Evolutionary conservation across 2,113 vertebrate genomes (phyloP), one percentile per base, ranked within the genome.

Genomic region (Melanocharis versteri): DNA sequence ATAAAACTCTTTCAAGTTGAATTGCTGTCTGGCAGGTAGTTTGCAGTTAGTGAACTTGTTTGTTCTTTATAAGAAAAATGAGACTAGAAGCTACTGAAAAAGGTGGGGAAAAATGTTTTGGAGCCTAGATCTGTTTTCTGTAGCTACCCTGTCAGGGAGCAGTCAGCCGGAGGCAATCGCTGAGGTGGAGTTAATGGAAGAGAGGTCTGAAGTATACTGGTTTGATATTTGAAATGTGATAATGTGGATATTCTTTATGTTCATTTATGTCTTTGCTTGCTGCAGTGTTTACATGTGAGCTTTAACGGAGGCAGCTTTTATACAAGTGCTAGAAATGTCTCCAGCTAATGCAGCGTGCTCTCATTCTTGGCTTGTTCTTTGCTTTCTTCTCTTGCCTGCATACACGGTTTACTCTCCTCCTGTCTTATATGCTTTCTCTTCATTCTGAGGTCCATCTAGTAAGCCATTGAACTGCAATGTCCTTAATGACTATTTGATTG

Each of bases 21-120:
- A 95, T 93, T 80, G 27, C 45, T 92, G 21, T 73, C 88, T 93
- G 50, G 50, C n/a, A 70, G 27, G 17, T 83, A 78, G n/a, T 45
- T 83, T 92, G 72, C 28, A 93, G 47, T 95, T 84, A 90, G 60
- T 76, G 85, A 61, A 94, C 64, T 93, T 96, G 37, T 89, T 97
- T 83, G 31, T 96, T 94, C 69, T 90, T 96, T 90, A 50, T 79
- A 90, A 92, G 91, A 92, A 83, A 96, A 96, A 89, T 51, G 68
- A 94, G 42, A 7, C 33, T 89, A 87, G 83, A 90, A 97, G 51
- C 70, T 93, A 44, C 81, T 92, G 92, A 94, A 86, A 70, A 54
- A 73, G 11, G 2, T 42, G 20, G 77, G 45, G 87, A 65, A 94
- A 79, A 93, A 53, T 33, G 12, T 89, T 96, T 94, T 95, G 57